Conservation (phyloP, 2,797 vertebrate species). For the Hoplostethus atlanticus region DNA sequence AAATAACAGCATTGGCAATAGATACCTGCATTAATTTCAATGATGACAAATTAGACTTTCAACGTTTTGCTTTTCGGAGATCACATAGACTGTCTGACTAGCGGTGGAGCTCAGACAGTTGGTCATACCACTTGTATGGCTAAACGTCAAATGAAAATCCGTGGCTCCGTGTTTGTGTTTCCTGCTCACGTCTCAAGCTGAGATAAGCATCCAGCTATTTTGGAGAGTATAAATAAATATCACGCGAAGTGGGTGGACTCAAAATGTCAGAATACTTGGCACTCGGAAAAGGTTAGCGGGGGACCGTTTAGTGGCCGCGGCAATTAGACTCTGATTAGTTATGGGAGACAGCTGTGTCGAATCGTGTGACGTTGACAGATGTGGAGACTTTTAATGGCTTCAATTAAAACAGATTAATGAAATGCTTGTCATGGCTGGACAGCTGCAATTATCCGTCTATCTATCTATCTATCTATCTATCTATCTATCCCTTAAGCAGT, state of each 20-base stretch:
- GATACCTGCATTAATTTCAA: too few species aligned
- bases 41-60: too few species aligned
- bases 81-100: too few species aligned
- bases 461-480: too few species aligned
- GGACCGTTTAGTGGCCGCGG: conserved; percentile 4
- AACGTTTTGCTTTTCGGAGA: too few species aligned
- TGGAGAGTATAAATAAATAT: conserved; percentile 28
- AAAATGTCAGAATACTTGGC: conserved; percentile 47
- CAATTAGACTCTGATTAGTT: conserved; percentile 24
- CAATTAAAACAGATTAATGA: conserved; percentile 6
- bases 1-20: background rate
- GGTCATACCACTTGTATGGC: background rate
- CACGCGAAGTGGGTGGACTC: conserved; percentile 18
- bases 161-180: conserved; percentile 14
- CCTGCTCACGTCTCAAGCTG: conserved; percentile 7
- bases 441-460: background rate
- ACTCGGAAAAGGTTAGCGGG: conserved; percentile 33
- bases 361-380: conserved; percentile 16
- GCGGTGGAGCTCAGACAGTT: background rate
- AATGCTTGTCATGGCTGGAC: conserved; percentile 5
- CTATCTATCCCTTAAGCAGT: background rate
- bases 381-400: background rate
- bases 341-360: conserved; percentile 5
- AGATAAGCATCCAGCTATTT: conserved; percentile 28
- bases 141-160: conserved; percentile 28